Percentiles rank a stretch among this genome's conserved stretches.
Conservation (phyloP, 1,140 invertebrate genomes). For the Drosophila malerkotliana region DNA sequence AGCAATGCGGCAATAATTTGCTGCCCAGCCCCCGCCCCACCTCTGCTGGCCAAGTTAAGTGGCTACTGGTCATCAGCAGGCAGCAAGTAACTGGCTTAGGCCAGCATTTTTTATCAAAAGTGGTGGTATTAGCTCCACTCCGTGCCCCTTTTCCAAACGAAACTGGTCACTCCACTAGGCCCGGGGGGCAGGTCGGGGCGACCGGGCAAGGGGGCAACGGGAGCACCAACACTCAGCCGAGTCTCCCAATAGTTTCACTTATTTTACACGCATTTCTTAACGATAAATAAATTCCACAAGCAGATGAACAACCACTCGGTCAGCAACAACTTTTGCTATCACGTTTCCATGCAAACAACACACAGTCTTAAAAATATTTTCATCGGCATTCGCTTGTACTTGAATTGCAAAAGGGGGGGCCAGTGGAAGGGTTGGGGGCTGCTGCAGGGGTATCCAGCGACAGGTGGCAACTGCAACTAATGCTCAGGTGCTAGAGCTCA, state of each 20-base stretch:
- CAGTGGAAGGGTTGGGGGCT: slow-evolving; percentile 13
- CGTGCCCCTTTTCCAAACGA: slow-evolving; percentile 27
- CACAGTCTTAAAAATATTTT: slow-evolving; percentile 57
- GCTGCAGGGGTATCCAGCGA: slow-evolving; percentile 1
- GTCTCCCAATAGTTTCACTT: slow-evolving; percentile 79
- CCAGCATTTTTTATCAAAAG: slow-evolving; percentile 80
- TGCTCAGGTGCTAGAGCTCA: slow-evolving; percentile 38
- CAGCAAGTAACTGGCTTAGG: slow-evolving; percentile 69
- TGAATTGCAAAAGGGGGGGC: slow-evolving; percentile 49
- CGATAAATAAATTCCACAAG: slow-evolving; percentile 81
- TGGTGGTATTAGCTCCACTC: slow-evolving; percentile 67
- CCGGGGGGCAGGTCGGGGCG: background rate
- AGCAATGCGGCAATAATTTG: slow-evolving; percentile 81
- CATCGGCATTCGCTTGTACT: slow-evolving; percentile 71
- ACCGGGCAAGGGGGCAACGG: slow-evolving; percentile 15
- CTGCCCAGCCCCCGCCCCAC: slow-evolving; percentile 20
- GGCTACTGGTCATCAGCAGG: slow-evolving; percentile 74
- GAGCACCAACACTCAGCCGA: slow-evolving; percentile 11
- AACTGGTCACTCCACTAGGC: slow-evolving; percentile 69
- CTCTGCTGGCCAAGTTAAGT: slow-evolving; percentile 49
- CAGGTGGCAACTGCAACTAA: slow-evolving; percentile 59
- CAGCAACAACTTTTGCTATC: slow-evolving; percentile 77
- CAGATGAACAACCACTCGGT: slow-evolving; percentile 63
- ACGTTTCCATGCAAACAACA: slow-evolving; percentile 75
- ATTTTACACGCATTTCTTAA: slow-evolving; percentile 81